Evolutionary conservation across 2,797 vertebrate species (phyloP), one percentile per base, ranked within the genome.

Genomic region (Hoplostethus mediterraneus): DNA sequence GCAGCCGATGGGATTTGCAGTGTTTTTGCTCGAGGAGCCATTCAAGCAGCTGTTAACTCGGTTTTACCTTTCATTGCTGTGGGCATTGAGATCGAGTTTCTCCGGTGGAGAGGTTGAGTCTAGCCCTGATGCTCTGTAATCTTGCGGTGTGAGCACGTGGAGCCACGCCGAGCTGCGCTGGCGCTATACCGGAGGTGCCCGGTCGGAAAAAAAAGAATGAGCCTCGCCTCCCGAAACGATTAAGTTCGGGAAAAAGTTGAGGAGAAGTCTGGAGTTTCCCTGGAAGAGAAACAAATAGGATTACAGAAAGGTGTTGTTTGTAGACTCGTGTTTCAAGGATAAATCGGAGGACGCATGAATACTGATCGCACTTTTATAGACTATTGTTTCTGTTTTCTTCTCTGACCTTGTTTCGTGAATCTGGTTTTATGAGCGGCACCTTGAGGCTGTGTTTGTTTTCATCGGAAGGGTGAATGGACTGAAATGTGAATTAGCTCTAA

Each of bases 401-500:
- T 74, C 44, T 82, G 77, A 83, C 83, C 80, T 87, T 85, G 73
- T 54, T 76, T 75, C 64, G 71, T 75, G 65, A 87, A 79, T 73
- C 80, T 28, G 17, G 67, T 69, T 64, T 83, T 55, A 77, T 48
- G 68, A 83, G 67, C 71, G 73, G 79, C 73, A 81, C 78, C 68
- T 80, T 16, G 31, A 77, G 84, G 78, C 71, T 79, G 71, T 81
- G 70, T 85, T 89, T 86, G 84, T 81, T 88, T 89, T 89, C 72
- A 83, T 88, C 82, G 85, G 72, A 79, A 59, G 58, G 82, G 54
- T 78, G 74, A 75, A 63, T 66, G 75, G 72, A 60, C 83, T 69
- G 52, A 71, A 53, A 73, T 8, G 14, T 44, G 75, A 55, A 76
- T 64, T 59, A 38, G 71, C 73, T 65, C 58, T 57, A 58, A 45